Evolutionary conservation across 2,797 vertebrate species (phyloP).

Genomic region (Lepilemur ruficaudatus): DNA sequence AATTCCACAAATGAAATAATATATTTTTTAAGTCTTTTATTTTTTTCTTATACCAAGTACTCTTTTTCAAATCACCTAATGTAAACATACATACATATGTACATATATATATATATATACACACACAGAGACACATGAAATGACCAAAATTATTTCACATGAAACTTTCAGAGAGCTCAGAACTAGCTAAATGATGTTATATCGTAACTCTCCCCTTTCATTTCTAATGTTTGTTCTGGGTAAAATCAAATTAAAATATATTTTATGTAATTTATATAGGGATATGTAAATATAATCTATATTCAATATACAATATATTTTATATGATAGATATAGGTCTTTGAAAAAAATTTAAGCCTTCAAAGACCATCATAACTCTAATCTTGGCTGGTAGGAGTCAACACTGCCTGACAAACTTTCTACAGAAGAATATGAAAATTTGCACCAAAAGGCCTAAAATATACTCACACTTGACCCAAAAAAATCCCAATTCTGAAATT

Average conservation of each 20-base stretch:
- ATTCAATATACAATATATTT: neutral
- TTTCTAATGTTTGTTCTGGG: neutral
- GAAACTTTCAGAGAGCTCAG: neutral
- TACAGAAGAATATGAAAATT: neutral
- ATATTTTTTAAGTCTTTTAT: neutral
- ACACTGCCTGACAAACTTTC: neutral
- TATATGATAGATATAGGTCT: neutral
- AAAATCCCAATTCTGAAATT: neutral
- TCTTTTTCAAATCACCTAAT: slow-evolving; percentile 15
- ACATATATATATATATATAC: neutral
- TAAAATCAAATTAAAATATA: neutral
- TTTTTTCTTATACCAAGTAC: neutral
- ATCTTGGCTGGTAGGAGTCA: neutral
- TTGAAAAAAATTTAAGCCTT: neutral
- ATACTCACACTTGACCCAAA: neutral
- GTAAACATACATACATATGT: neutral
- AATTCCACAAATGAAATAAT: neutral
- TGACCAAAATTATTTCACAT: neutral
- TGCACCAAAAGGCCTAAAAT: neutral
- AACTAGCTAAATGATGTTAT: neutral
- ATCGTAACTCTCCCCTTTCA: neutral
- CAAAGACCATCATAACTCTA: neutral
- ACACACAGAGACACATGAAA: neutral
- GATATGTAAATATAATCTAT: neutral
- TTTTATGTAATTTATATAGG: neutral